Conservation (phyloP, 2,888 invertebrate genomes). For the Netelia fuscicornis region DNA sequence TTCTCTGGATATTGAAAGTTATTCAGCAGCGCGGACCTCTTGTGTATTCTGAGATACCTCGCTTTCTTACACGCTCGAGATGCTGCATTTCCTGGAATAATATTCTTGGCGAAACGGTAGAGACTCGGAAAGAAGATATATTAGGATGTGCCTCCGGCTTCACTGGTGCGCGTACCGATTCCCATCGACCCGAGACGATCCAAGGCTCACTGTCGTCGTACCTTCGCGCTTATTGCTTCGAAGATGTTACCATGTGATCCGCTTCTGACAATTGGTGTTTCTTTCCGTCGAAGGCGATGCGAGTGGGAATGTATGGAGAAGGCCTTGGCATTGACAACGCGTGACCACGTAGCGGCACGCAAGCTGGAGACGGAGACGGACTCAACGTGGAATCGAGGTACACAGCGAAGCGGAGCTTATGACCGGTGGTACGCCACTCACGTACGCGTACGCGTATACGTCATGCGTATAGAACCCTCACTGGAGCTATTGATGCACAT, state of each 20-base stretch:
- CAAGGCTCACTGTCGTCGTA: slow-evolving; percentile 1
- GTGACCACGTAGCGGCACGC: slow-evolving; percentile 27
- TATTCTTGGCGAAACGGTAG: slow-evolving; percentile 33
- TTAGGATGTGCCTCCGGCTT: slow-evolving; percentile 8
- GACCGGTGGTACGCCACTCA: slow-evolving; percentile 57
- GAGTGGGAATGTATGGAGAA: slow-evolving; percentile 41
- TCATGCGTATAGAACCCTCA: slow-evolving; percentile 23
- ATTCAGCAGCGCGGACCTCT: slow-evolving; percentile 19
- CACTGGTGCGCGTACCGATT: slow-evolving; percentile 36
- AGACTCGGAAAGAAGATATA: slow-evolving; percentile 27
- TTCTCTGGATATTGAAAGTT: slow-evolving; percentile 29
- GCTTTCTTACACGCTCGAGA: slow-evolving; percentile 7
- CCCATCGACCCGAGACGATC: slow-evolving; percentile 33
- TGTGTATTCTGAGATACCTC: slow-evolving; percentile 11
- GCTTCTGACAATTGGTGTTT: background rate
- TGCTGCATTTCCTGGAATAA: slow-evolving; percentile 47
- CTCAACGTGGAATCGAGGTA: slow-evolving; percentile 54
- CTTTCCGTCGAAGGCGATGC: slow-evolving; percentile 22
- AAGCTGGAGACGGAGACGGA: slow-evolving; percentile 14
- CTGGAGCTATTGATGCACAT: slow-evolving; percentile 49
- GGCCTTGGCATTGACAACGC: slow-evolving; percentile 72
- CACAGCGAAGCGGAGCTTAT: slow-evolving; percentile 18
- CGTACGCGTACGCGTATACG: slow-evolving; percentile 64
- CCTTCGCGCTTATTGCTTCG: background rate
- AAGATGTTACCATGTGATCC: slow-evolving; percentile 21